Percentiles rank a stretch among this genome's conserved stretches.
phyloP scores from a whole-genome alignment of 2,888 invertebrate species.

The Encarsia formosa region DNA sequence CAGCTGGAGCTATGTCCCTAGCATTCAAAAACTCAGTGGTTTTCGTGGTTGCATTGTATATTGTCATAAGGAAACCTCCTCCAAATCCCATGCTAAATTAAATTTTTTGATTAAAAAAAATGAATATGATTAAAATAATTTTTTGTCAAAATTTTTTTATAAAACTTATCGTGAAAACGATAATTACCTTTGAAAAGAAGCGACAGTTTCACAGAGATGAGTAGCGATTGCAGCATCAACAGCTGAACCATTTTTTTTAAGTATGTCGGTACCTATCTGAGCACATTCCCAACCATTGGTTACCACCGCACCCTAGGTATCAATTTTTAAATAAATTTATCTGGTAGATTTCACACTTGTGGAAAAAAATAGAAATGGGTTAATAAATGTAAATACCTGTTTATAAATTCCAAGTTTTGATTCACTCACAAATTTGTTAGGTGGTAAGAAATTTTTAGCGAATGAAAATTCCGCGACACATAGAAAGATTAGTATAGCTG shows the following conservation, averaged over 20 bases:
- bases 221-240: conserved; percentile 85
- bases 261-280: conserved; percentile 65
- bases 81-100: conserved; percentile 75
- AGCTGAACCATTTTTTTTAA: conserved; percentile 66
- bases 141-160: too few relatives aligned
- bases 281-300: conserved; percentile 75
- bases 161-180: too few relatives aligned
- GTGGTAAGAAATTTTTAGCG: too few relatives aligned
- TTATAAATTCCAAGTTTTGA: conserved; percentile 31
- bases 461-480: too few relatives aligned
- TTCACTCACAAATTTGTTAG: conserved; percentile 16
- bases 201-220: conserved; percentile 79
- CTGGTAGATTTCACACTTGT: too few relatives aligned
- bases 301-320: conserved; percentile 62
- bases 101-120: too few relatives aligned
- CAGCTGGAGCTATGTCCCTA: conserved; percentile 71
- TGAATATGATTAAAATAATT: too few relatives aligned
- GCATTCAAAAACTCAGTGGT: conserved; percentile 66
- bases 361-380: too few relatives aligned
- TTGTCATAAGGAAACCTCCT: conserved; percentile 82
- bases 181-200: conserved; percentile 68
- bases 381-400: conserved; percentile 30
- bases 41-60: conserved; percentile 65
- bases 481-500: too few relatives aligned
- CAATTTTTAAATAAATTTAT: too few relatives aligned